Evolutionary conservation across 35 echinoderm and acorn worm species (phyloP).

Genomic region (Stichopus chloronotus): DNA sequence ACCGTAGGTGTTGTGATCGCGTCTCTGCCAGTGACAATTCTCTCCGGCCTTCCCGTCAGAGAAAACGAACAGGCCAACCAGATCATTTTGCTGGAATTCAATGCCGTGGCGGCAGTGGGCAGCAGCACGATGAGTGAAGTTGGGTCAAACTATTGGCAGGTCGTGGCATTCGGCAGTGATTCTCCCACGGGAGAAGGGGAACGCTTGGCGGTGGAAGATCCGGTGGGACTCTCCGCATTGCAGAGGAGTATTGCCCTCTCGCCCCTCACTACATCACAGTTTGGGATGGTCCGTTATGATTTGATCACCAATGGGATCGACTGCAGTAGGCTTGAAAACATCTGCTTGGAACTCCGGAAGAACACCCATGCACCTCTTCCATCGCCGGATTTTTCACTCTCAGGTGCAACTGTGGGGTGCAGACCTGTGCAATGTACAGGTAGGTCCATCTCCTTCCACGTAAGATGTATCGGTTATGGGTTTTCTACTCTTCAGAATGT

Average conservation of each 20-base stretch:
- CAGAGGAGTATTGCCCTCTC: background rate
- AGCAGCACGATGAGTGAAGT: background rate
- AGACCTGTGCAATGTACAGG: background rate
- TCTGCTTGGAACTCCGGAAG: constrained; percentile 28
- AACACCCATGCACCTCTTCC: background rate
- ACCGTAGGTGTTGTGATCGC: background rate
- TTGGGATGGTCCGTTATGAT: background rate
- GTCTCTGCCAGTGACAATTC: background rate
- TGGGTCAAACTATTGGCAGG: constrained; percentile 40
- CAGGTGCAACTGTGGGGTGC: background rate
- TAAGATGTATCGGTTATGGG: background rate
- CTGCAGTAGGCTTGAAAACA: background rate
- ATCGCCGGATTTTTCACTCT: constrained; percentile 5
- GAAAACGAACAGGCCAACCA: constrained; percentile 4
- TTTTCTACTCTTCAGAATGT: no score
- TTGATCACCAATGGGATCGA: background rate
- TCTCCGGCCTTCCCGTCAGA: background rate
- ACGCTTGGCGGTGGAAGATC: background rate
- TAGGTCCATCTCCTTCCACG: background rate
- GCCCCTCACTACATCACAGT: background rate
- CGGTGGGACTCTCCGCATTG: background rate
- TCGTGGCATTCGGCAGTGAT: constrained; percentile 21
- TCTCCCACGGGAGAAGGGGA: background rate
- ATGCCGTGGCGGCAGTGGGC: background rate
- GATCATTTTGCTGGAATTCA: background rate